Conservation (phyloP, 1,140 invertebrate genomes). For the Hestina assimilis region DNA sequence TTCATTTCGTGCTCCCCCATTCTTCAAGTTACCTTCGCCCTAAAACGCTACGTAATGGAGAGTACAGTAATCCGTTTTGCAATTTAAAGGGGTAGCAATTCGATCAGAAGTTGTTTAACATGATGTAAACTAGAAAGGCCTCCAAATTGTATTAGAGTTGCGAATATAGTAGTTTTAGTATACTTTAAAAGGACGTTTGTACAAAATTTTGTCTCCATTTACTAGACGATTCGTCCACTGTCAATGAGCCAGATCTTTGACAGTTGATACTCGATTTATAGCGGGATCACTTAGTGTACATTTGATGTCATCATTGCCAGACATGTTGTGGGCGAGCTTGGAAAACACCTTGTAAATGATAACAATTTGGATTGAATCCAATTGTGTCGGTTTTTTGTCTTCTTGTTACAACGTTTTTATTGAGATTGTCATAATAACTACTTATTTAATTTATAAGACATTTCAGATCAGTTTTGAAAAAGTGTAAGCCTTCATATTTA, state of each 20-base stretch:
- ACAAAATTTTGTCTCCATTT: no score
- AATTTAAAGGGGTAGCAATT: slow-evolving; percentile 13
- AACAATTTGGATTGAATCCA: slow-evolving; percentile 18
- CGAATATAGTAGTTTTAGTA: neutral
- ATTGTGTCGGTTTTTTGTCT: slow-evolving; percentile 16
- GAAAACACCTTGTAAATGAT: slow-evolving; percentile 21
- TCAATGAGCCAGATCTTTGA: no score
- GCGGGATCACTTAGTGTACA: no score
- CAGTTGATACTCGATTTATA: no score
- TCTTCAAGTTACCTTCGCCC: slow-evolving; percentile 13
- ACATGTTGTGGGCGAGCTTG: slow-evolving; percentile 16
- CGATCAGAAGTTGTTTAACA: slow-evolving; percentile 14
- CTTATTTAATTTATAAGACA: neutral
- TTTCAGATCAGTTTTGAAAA: no score
- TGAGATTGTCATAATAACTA: neutral
- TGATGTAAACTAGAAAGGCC: slow-evolving; percentile 14
- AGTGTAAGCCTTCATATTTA: no score
- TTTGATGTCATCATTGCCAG: slow-evolving; percentile 8
- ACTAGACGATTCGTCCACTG: no score
- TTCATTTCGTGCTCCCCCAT: slow-evolving; percentile 12
- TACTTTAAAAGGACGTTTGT: no score
- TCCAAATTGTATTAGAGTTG: slow-evolving; percentile 2
- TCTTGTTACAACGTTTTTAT: neutral
- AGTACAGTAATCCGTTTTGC: slow-evolving; percentile 13
- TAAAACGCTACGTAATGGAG: slow-evolving; percentile 20